phyloP scores from a whole-genome alignment of 2,797 vertebrate species.

The Arctocebus calabarensis region DNA sequence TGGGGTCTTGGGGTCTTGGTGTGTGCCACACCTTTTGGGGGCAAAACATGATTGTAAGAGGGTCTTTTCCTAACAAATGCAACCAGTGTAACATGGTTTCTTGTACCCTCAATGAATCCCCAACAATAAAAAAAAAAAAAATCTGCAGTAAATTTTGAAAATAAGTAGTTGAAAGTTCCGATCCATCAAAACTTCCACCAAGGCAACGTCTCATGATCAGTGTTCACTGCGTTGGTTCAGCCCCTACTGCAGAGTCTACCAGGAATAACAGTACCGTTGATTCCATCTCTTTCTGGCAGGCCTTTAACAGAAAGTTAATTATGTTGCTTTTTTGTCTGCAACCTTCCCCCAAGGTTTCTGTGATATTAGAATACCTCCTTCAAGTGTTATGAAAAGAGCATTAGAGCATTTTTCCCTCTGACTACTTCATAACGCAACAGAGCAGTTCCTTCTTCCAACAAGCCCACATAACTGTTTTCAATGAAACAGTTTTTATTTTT shows the following conservation, averaged over 20 bases:
- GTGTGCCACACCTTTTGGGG: too few species aligned
- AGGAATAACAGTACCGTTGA: conserved; percentile 73
- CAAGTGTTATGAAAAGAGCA: conserved; percentile 77
- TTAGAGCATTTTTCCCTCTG: conserved; percentile 80
- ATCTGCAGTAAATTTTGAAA: conserved; percentile 43
- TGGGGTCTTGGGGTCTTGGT: too few species aligned
- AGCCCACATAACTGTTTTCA: conserved; percentile 77
- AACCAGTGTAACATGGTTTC: too few species aligned
- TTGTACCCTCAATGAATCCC: too few species aligned
- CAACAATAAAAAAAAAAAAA: too few species aligned
- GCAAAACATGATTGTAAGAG: too few species aligned
- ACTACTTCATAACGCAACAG: conserved; percentile 82
- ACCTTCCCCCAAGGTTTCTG: conserved; percentile 75
- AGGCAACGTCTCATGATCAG: not conserved
- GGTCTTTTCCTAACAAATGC: too few species aligned
- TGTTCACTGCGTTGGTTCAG: not conserved
- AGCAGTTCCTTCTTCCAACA: conserved; percentile 72
- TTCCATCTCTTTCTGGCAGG: conserved; percentile 66
- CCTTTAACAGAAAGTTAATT: conserved; percentile 82
- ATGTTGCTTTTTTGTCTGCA: conserved; percentile 80
- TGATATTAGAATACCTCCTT: conserved; percentile 76
- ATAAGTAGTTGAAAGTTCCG: conserved; percentile 47
- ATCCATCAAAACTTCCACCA: conserved; percentile 44
- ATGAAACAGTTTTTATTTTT: conserved; percentile 65
- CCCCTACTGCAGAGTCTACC: not conserved